Evolutionary conservation across 2,888 invertebrate species (phyloP).

Genomic region (Lasioglossum malachurum): DNA sequence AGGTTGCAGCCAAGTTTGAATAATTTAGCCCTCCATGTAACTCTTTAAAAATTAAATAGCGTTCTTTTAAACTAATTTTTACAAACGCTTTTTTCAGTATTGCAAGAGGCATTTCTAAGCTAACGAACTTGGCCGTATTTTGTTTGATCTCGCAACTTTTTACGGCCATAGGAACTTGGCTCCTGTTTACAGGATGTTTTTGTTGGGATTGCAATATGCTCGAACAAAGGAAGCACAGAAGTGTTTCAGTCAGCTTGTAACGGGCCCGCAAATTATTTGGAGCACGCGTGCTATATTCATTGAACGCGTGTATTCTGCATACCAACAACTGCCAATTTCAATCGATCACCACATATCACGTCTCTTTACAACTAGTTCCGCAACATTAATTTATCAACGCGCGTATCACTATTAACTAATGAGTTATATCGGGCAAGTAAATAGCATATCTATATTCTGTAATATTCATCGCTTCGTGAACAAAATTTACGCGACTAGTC

Average conservation of each 20-base stretch:
- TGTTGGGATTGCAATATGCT: not conserved
- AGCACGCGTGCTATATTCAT: not conserved
- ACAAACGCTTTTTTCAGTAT: too few relatives aligned
- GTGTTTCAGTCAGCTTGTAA: not conserved
- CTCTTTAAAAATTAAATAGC: too few relatives aligned
- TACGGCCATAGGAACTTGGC: too few relatives aligned
- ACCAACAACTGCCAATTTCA: not conserved
- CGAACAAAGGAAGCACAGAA: not conserved
- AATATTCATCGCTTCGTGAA: not conserved
- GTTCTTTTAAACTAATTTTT: too few relatives aligned
- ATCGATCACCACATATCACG: not conserved
- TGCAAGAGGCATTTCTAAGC: too few relatives aligned
- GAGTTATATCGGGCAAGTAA: not conserved
- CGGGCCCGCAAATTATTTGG: not conserved
- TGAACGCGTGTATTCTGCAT: not conserved
- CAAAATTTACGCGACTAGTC: not conserved
- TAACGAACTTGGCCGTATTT: too few relatives aligned
- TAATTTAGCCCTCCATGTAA: too few relatives aligned
- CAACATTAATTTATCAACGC: not conserved
- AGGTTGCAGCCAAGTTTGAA: too few relatives aligned
- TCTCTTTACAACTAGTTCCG: not conserved
- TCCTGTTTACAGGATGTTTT: too few relatives aligned
- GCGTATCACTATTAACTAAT: not conserved
- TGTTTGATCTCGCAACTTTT: too few relatives aligned
- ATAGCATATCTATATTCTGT: not conserved